Conservation (phyloP, 1,140 invertebrate species). For the Pinna nobilis region DNA sequence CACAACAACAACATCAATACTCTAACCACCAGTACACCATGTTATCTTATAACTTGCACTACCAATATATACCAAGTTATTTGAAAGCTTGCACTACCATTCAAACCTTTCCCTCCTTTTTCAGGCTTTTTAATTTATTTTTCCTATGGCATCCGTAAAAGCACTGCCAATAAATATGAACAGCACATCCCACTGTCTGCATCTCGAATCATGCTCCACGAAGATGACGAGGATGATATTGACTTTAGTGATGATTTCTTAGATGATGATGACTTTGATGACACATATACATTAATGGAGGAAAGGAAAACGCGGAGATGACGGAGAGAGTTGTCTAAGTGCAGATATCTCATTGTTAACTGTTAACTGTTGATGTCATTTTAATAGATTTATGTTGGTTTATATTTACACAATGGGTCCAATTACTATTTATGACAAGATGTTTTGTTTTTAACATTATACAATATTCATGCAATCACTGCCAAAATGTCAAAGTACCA, state of each 20-base stretch:
- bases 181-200: slow-evolving; percentile 8
- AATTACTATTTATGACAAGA: too few relatives aligned
- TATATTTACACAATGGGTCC: too few relatives aligned
- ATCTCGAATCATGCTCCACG: background rate
- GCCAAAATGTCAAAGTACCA: too few relatives aligned
- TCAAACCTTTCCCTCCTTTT: slow-evolving; percentile 4
- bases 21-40: too few relatives aligned
- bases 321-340: too few relatives aligned
- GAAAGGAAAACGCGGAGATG: too few relatives aligned
- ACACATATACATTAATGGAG: background rate
- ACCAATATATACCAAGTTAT: background rate
- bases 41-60: background rate
- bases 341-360: too few relatives aligned
- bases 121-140: slow-evolving; percentile 26
- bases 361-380: too few relatives aligned
- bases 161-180: background rate
- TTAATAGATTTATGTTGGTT: too few relatives aligned
- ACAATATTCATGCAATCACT: too few relatives aligned
- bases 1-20: too few relatives aligned
- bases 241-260: background rate
- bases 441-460: too few relatives aligned
- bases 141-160: slow-evolving; percentile 1
- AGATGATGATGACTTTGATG: slow-evolving; percentile 5
- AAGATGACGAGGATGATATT: background rate
- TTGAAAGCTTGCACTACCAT: background rate